Base-by-base conservation (phyloP, 2,113 vertebrate species). In the Irena cyanogastra region DNA sequence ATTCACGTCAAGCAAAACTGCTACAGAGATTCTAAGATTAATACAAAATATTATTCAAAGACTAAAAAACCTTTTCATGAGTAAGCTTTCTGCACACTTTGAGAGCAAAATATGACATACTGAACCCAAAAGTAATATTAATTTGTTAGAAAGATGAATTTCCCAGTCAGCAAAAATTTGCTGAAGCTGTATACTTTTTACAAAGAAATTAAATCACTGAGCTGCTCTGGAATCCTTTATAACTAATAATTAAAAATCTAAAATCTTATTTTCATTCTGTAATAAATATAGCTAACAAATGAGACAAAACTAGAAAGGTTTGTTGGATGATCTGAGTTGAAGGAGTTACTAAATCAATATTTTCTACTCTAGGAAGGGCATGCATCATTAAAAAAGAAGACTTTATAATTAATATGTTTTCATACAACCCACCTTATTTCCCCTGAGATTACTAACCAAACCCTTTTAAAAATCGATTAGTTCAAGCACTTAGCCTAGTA, bases 341-440 rank as follows among this genome's bases (percentile, higher is more conserved):
- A 94, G 87, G 96, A 84, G 86, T 78, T 94, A 69, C 64, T 87
- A 53, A 83, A 89, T 96, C 93, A 87, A 97, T 96, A 97, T 94
- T 59, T 76, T 93, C 85, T 88, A 87, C 85, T 79, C 53, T 91
- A 94, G 94, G 92, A 80, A 97, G 84, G 80, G n/a, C 52, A 92
- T 93, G 87, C 87, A 93, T 95, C 96, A 95, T 97, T 96, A 89
- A 96, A 96, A 95, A 90, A 92, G 92, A 90, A 91, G 83, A 77
- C 71, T 95, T 31, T 71, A 78, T 96, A 93, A 97, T 96, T 91
- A 97, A 97, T 94, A 82, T 96, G 79, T 96, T 97, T 97, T 97
- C 81, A 94, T 94, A 89, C 31, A 89, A 60, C 75, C 80, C 95
- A 86, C 93, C 95, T 97, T 96, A 95, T 93, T 97, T 95, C 94